Percentiles rank a stretch among this genome's conserved stretches.
Evolutionary conservation across 1,140 invertebrate species (phyloP).

Genomic region (Neodiprion lecontei): DNA sequence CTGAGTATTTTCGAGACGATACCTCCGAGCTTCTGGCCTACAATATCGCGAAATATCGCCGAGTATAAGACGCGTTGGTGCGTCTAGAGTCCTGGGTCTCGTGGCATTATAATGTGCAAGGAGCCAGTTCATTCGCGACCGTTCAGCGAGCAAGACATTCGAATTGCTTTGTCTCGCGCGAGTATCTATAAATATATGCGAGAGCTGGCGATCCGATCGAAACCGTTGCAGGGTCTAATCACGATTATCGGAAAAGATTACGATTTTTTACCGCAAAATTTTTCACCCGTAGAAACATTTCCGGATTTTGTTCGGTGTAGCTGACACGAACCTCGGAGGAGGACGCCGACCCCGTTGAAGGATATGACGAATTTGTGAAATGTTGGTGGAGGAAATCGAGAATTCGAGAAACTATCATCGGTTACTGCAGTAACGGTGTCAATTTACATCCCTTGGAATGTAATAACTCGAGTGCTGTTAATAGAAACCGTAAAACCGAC

Average conservation of each 20-base stretch:
- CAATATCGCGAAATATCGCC: neutral
- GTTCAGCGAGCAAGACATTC: conserved; percentile 48
- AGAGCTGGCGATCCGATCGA: conserved; percentile 26
- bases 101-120: conserved; percentile 43
- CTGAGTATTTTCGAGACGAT: too few species aligned
- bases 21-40: neutral
- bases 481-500: too few species aligned
- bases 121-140: conserved; percentile 52
- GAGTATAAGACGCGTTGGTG: conserved; percentile 8
- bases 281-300: too few species aligned
- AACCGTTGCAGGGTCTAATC: neutral
- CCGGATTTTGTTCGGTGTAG: too few species aligned
- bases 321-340: too few species aligned
- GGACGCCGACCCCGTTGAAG: too few species aligned
- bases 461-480: too few species aligned
- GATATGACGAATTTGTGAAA: too few species aligned
- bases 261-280: neutral
- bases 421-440: too few species aligned
- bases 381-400: too few species aligned
- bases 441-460: too few species aligned
- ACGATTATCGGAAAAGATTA: neutral
- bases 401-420: too few species aligned
- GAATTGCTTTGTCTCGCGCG: conserved; percentile 40
- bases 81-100: conserved; percentile 41
- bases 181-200: conserved; percentile 29